Evolutionary conservation across 2,888 invertebrate genomes (phyloP).

Genomic region (Caenorhabditis japonica): DNA sequence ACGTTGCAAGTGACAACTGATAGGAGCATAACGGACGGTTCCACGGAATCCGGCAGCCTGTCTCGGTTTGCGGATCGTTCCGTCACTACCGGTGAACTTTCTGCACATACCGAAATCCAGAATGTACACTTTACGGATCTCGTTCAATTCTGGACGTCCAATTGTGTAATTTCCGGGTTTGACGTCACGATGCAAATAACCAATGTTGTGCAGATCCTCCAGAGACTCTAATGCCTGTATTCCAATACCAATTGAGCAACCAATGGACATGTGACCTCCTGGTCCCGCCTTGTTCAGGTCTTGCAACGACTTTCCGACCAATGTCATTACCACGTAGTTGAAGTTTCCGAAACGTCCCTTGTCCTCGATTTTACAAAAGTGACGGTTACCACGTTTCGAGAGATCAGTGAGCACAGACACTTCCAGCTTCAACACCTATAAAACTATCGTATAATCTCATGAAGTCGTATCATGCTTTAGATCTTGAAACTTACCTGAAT

Average conservation of each 20-base stretch:
- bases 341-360: slow-evolving; percentile 70
- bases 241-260: slow-evolving; percentile 61
- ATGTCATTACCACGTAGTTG: slow-evolving; percentile 73
- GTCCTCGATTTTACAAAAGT: slow-evolving; percentile 74
- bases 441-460: slow-evolving; percentile 22
- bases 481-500: slow-evolving; percentile 48
- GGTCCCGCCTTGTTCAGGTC: slow-evolving; percentile 61
- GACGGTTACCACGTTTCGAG: slow-evolving; percentile 65
- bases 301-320: slow-evolving; percentile 73
- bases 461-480: background rate
- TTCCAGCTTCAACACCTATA: slow-evolving; percentile 66
- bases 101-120: slow-evolving; percentile 64
- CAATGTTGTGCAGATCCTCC: slow-evolving; percentile 70
- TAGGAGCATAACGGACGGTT: too few species aligned
- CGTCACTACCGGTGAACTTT: slow-evolving; percentile 56
- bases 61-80: too few species aligned
- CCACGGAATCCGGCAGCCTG: too few species aligned
- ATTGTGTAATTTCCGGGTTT: slow-evolving; percentile 64
- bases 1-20: too few species aligned
- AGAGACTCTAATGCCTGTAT: slow-evolving; percentile 62
- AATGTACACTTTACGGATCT: slow-evolving; percentile 67
- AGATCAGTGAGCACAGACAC: slow-evolving; percentile 70
- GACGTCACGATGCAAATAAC: slow-evolving; percentile 67
- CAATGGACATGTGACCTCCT: slow-evolving; percentile 62
- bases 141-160: slow-evolving; percentile 58